These are phyloP conservation scores for Chiloscyllium plagiosum DNA, from an alignment of 2,113 vertebrate genomes.

Conservation along the genomic window DNA sequence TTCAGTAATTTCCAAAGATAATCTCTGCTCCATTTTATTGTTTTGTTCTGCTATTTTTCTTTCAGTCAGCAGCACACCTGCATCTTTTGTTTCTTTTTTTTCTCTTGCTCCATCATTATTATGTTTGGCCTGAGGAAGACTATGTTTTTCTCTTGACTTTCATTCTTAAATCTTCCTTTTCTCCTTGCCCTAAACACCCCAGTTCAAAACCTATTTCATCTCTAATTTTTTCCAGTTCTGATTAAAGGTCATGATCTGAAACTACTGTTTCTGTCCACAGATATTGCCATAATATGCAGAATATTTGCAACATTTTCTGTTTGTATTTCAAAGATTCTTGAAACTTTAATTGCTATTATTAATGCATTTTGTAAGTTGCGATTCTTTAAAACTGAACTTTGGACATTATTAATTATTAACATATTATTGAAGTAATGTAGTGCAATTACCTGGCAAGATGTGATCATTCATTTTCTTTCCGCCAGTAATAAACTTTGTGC, in stretches of 20 bases:
- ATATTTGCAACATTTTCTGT: background rate
- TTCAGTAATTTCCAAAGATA: background rate
- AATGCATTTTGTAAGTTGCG: background rate
- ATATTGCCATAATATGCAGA: background rate
- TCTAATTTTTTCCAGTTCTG: background rate
- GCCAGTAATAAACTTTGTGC: background rate
- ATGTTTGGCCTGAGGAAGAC: background rate
- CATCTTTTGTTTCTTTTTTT: background rate
- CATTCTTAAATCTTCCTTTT: background rate
- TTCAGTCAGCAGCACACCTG: background rate
- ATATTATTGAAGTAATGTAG: background rate
- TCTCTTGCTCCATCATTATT: background rate
- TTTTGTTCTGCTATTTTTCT: background rate
- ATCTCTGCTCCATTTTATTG: background rate
- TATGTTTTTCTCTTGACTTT: background rate
- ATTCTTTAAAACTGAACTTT: constrained; percentile 44
- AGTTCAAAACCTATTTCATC: background rate
- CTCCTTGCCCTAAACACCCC: background rate
- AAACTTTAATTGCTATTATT: background rate
- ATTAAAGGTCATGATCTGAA: too few species aligned
- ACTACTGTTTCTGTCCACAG: background rate
- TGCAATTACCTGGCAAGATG: background rate
- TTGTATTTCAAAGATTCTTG: constrained; percentile 22
- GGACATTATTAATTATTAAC: constrained; percentile 56
- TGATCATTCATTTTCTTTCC: background rate